phyloP scores from a whole-genome alignment of 2,797 vertebrate genomes.

The Sebastes jordani region DNA sequence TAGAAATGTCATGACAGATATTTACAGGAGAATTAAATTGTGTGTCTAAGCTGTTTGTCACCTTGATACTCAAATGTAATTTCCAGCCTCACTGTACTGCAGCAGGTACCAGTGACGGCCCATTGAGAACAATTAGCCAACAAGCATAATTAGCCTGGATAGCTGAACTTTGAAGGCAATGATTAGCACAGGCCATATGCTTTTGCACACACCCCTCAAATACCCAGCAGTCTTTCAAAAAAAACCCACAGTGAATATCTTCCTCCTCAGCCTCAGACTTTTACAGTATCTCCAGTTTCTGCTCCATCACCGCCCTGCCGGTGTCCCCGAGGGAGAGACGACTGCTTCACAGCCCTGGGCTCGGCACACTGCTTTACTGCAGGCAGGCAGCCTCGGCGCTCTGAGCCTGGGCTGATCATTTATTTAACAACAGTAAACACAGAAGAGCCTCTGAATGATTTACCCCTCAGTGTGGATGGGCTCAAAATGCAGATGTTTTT shows the following conservation, averaged over 20 bases:
- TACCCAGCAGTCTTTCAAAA: not conserved
- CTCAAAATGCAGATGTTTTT: constrained; percentile 19
- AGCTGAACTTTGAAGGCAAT: constrained; percentile 20
- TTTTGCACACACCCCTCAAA: not conserved
- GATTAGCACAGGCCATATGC: constrained; percentile 21
- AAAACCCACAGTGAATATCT: not conserved
- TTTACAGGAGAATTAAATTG: not conserved
- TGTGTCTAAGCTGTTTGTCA: not conserved
- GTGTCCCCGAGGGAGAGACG: constrained; percentile 27
- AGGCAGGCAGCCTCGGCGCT: constrained; percentile 38
- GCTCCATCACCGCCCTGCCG: constrained; percentile 35
- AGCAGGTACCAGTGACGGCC: constrained; percentile 1
- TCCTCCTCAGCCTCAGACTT: constrained; percentile 14
- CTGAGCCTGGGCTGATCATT: constrained; percentile 45
- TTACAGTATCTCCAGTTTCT: constrained; percentile 33
- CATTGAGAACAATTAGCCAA: constrained; percentile 18
- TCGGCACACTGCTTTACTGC: constrained; percentile 37
- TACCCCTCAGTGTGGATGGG: not conserved
- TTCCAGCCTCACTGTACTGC: not conserved
- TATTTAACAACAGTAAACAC: constrained; percentile 66
- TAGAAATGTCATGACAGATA: not conserved
- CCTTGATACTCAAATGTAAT: not conserved
- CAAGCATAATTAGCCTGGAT: constrained; percentile 12
- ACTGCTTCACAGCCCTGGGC: constrained; percentile 39
- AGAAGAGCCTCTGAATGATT: constrained; percentile 44